Evolutionary conservation across 2,888 invertebrate species (phyloP).

Genomic region (Heliconius cydno): DNA sequence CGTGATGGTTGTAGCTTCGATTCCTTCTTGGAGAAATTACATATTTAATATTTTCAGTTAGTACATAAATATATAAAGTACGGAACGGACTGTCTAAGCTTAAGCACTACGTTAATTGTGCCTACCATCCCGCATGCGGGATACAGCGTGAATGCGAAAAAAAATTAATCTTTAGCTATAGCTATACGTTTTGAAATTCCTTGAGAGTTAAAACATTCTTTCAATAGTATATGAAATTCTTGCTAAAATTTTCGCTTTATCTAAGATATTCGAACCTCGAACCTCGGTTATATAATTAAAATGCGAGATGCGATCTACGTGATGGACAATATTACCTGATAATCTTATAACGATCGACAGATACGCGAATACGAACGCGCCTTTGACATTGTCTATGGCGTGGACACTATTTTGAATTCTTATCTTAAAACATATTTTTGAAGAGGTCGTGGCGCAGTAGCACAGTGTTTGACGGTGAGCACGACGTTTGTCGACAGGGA

Average conservation of each 20-base stretch:
- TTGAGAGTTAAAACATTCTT: constrained; percentile 5
- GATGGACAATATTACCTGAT: constrained; percentile 47
- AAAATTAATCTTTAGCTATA: not conserved
- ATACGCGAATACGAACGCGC: constrained; percentile 30
- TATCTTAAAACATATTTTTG: not conserved
- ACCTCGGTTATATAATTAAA: constrained; percentile 51
- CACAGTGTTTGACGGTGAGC: not conserved
- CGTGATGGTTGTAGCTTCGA: no score
- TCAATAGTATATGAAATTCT: constrained; percentile 4
- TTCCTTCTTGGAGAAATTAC: no score
- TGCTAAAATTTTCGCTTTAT: constrained; percentile 31
- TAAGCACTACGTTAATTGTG: no score
- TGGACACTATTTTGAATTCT: not conserved
- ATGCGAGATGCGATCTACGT: constrained; percentile 48
- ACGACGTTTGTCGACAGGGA: not conserved
- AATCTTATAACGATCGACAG: constrained; percentile 35
- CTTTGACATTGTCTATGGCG: constrained; percentile 45
- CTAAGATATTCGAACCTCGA: constrained; percentile 50
- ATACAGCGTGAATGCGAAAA: no score
- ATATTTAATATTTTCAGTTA: no score
- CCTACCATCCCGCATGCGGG: no score
- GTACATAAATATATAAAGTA: no score
- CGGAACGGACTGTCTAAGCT: no score
- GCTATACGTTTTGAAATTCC: not conserved
- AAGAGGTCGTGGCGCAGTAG: not conserved